Base-by-base conservation (phyloP, 2,888 invertebrate genomes). In the Drosophila subsilvestris region DNA sequence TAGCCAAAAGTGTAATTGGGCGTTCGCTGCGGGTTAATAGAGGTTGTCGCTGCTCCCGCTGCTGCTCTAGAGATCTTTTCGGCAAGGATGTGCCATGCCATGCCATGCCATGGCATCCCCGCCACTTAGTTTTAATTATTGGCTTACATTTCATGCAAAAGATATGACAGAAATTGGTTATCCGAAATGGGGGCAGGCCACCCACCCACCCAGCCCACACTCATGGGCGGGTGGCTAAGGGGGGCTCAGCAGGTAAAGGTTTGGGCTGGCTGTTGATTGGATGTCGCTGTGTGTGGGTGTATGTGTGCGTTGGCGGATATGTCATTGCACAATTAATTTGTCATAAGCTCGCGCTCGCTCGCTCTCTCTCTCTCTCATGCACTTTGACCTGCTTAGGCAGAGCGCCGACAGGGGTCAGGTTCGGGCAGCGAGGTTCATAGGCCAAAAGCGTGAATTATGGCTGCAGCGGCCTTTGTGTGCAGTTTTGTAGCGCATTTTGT, bases 41-140 rank as follows among this genome's bases (percentile, higher is more conserved):
- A 75, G 89, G 83, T 88, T 86, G 70, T 73, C 72, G 62, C 71
- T 78, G 71, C 75, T 63, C 43, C 43, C 83, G 71, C 75, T 70
- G 66, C 71, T 72, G 67, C 78, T 68, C 57, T 48, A 37, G 70
- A 70, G 65, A 69, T 66, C 69, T 56, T 66, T 66, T 69, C 70
- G 43, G 69, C 65, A 37, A 37, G 37, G 69, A 69, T 49, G 69
- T 86, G 69, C 78, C 54, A 44, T 22, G 68, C 67, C 77, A 76
- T 74, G 71, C 20, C 22, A 3, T 22, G 22, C 22, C 22, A 22
- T 22, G 22, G 3, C 22, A 22, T 22, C 22, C 69, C 84, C 74
- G 75, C 75, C 83, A 83, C 89, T 83, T 83, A 86, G 85, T 88
- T 83, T 83, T 83, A 83, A 88, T 83, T 83, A 83, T 84, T 80